These are phyloP conservation scores for Limnephilus rhombicus DNA, from an alignment of 2,888 invertebrate genomes.

Conservation along the genomic window DNA sequence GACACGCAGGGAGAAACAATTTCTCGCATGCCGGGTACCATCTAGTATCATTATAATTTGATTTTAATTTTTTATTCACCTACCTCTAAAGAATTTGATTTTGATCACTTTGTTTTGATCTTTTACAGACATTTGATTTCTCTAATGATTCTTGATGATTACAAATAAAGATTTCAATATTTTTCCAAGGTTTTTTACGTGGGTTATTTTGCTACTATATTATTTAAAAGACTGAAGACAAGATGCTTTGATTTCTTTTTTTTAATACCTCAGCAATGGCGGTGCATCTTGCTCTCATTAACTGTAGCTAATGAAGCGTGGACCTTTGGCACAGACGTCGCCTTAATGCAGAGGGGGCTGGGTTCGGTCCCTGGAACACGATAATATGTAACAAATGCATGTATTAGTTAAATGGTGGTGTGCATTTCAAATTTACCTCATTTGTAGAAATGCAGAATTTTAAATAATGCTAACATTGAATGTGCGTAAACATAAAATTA, in stretches of 20 bases:
- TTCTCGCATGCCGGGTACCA: too few species aligned
- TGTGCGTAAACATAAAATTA: conserved; percentile 5
- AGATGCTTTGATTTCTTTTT: conserved; percentile 6
- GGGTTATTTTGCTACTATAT: not conserved
- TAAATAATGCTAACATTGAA: not conserved
- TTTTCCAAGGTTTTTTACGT: too few species aligned
- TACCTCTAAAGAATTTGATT: too few species aligned
- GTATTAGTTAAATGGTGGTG: conserved; percentile 5
- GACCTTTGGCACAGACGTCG: conserved; percentile 69
- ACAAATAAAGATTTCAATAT: too few species aligned
- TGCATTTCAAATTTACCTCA: conserved; percentile 42
- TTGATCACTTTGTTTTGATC: too few species aligned
- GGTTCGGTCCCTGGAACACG: conserved; percentile 24
- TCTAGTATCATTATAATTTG: too few species aligned
- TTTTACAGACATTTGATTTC: too few species aligned
- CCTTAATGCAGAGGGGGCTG: conserved; percentile 44
- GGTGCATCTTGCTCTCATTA: conserved; percentile 74
- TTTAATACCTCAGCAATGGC: conserved; percentile 64
- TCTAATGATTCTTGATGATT: too few species aligned
- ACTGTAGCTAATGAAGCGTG: conserved; percentile 77
- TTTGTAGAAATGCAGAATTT: conserved; percentile 39
- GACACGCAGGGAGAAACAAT: too few species aligned
- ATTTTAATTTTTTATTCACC: too few species aligned
- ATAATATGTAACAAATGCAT: conserved; percentile 28
- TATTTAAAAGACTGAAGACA: not conserved